Evolutionary conservation across 2,113 vertebrate genomes (phyloP).

Genomic region (Tragelaphus strepsiceros): DNA sequence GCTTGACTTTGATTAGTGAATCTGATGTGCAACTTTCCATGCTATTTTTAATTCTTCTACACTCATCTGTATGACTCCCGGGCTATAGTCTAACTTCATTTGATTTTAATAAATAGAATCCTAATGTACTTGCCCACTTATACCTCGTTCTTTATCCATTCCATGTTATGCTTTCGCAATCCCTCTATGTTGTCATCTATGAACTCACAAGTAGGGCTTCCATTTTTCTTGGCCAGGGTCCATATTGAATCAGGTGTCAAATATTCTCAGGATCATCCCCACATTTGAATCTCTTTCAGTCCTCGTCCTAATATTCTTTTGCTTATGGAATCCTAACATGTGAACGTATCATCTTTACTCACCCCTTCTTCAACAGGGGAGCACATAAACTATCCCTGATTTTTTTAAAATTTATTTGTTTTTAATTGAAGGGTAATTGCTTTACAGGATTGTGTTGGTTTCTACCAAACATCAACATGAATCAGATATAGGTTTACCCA

Average conservation of each 20-base stretch:
- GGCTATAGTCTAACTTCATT: background rate
- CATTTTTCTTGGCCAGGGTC: background rate
- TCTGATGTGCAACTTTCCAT: background rate
- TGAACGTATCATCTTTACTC: background rate
- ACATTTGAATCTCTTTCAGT: background rate
- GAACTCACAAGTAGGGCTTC: background rate
- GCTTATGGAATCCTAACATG: background rate
- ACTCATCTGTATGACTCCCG: background rate
- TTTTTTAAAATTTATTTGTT: background rate
- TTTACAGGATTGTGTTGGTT: background rate
- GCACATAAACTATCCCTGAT: background rate
- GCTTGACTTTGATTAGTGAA: background rate
- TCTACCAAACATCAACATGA: background rate
- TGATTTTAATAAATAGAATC: background rate
- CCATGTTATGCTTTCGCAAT: background rate
- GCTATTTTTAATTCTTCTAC: background rate
- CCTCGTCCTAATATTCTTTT: background rate
- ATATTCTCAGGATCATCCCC: background rate
- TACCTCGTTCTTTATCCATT: background rate
- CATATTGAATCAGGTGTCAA: background rate
- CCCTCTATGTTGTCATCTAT: background rate
- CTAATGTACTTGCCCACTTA: background rate
- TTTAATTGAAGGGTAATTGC: background rate
- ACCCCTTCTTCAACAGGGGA: background rate
- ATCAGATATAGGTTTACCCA: background rate